Evolutionary conservation across 2,888 invertebrate species (phyloP).

Genomic region (Capitulum mitella): DNA sequence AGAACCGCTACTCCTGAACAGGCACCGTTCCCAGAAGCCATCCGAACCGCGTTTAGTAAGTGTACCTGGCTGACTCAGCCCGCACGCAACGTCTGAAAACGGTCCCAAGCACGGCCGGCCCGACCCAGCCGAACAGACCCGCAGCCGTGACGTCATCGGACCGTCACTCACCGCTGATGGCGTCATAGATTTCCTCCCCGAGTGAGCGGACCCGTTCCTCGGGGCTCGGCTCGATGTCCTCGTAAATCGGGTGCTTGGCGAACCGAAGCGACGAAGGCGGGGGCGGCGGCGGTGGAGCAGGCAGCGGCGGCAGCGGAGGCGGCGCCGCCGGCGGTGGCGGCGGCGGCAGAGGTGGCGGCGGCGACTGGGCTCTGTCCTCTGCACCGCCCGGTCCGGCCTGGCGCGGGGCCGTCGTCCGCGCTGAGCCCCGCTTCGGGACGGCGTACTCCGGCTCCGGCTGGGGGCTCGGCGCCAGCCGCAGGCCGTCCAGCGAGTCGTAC

Average conservation of each 20-base stretch:
- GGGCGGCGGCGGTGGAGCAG: neutral
- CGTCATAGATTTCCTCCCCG: neutral
- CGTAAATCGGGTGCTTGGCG: neutral
- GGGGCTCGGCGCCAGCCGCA: neutral
- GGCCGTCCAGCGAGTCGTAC: neutral
- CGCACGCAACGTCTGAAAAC: too few relatives aligned
- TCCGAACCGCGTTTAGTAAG: too few relatives aligned
- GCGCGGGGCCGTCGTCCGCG: neutral
- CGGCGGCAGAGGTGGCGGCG: neutral
- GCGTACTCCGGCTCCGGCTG: neutral
- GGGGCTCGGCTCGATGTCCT: slow-evolving; percentile 5
- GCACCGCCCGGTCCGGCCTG: neutral
- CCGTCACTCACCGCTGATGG: neutral
- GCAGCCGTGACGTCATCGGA: neutral
- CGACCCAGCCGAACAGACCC: too few relatives aligned
- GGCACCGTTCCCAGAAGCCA: too few relatives aligned
- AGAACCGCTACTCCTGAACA: too few relatives aligned
- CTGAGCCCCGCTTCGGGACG: neutral
- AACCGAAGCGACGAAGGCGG: neutral
- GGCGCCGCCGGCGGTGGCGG: neutral
- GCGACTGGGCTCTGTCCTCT: too few relatives aligned
- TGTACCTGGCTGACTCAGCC: too few relatives aligned
- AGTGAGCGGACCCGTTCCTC: neutral
- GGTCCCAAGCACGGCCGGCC: too few relatives aligned
- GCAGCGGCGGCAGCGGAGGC: neutral